A percentile compares a stretch with the other conserved stretches of the same genome.
These are phyloP conservation scores for Apomyelois bistriatella DNA, from an alignment of 2,888 invertebrate species.

Conservation along the genomic window DNA sequence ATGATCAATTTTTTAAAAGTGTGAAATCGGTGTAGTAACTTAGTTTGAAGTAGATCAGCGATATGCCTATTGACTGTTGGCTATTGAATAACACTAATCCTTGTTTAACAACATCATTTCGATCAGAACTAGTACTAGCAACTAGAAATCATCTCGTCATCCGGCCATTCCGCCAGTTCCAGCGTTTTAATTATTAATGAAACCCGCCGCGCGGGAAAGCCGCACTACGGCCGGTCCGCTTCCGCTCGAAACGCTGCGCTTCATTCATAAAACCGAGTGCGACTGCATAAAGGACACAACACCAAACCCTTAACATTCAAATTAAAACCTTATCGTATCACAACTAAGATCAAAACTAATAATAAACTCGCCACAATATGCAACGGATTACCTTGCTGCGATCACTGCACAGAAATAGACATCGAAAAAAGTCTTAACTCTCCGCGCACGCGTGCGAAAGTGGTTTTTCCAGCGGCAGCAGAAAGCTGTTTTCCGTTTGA, in stretches of 20 bases:
- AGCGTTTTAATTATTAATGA: constrained; percentile 79
- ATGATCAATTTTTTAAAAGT: no score
- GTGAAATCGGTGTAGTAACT: no score
- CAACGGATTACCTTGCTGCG: constrained; percentile 34
- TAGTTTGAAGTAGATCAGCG: no score
- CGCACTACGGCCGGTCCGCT: constrained; percentile 73
- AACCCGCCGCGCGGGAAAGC: constrained; percentile 77
- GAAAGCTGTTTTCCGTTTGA: constrained; percentile 75
- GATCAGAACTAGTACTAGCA: constrained; percentile 33
- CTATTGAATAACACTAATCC: background rate
- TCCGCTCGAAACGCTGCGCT: constrained; percentile 77
- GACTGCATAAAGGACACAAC: constrained; percentile 36
- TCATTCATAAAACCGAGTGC: constrained; percentile 73
- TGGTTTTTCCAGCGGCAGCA: constrained; percentile 63
- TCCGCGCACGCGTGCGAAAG: constrained; percentile 62
- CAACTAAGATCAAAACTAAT: constrained; percentile 34
- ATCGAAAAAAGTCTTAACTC: constrained; percentile 71
- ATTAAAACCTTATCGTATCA: constrained; percentile 39
- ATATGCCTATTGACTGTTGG: no score
- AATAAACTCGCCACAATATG: constrained; percentile 24
- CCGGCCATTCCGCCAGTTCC: constrained; percentile 74
- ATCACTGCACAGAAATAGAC: constrained; percentile 61
- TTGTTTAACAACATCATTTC: background rate
- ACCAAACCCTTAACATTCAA: constrained; percentile 28
- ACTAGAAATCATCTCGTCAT: constrained; percentile 76